phyloP scores from a whole-genome alignment of 1,140 invertebrate genomes.

The Steinernema feltiae region DNA sequence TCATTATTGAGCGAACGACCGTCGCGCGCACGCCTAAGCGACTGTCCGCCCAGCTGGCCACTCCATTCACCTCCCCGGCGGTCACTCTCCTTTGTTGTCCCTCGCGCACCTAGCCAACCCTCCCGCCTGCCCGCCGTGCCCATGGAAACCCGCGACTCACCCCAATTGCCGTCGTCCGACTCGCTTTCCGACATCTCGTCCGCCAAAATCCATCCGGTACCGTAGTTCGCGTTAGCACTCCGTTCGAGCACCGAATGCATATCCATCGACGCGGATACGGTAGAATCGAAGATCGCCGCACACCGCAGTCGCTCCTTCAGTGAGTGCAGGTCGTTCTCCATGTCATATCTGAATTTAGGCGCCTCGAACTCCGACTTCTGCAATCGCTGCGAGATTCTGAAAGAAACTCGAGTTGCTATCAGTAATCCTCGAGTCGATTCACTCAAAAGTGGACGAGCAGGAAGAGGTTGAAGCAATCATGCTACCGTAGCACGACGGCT shows the following conservation, averaged over 20 bases:
- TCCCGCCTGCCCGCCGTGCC: slow-evolving; percentile 1
- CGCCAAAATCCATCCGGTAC: neutral
- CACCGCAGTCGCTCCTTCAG: neutral
- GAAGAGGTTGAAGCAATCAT: neutral
- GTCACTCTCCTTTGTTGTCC: slow-evolving; percentile 7
- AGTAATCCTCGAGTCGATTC: neutral
- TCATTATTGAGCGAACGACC: neutral
- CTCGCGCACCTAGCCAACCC: neutral
- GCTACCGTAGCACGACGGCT: neutral
- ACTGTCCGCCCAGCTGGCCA: slow-evolving; percentile 11
- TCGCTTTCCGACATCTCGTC: neutral
- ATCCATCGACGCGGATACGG: neutral
- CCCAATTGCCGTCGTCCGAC: neutral
- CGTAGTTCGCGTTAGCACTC: slow-evolving; percentile 6
- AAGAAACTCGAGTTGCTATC: neutral
- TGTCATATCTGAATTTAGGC: neutral
- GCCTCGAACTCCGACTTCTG: neutral
- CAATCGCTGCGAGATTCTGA: neutral
- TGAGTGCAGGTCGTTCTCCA: neutral
- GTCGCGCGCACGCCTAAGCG: neutral
- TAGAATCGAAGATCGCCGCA: neutral
- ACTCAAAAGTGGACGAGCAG: neutral
- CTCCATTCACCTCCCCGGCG: neutral
- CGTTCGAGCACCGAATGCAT: slow-evolving; percentile 1
- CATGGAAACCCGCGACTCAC: neutral